phyloP scores from a whole-genome alignment of 1,140 invertebrate genomes.

The Trinorchestia longiramus region DNA sequence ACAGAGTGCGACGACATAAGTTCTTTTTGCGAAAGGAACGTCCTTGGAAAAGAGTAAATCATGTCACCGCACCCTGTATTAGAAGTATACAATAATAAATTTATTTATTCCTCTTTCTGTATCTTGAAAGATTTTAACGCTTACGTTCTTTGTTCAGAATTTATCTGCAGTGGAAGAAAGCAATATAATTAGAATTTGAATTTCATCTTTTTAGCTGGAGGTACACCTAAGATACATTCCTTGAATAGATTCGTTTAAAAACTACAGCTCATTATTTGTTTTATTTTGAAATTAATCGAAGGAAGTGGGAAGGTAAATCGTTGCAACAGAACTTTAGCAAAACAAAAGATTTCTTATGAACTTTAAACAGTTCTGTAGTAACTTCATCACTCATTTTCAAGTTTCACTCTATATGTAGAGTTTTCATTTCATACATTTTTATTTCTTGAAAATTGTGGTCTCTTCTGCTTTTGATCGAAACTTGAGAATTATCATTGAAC shows the following conservation, averaged over 20 bases:
- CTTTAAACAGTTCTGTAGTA: not conserved
- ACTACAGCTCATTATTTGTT: not conserved
- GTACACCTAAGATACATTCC: not conserved
- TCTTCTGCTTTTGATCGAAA: not conserved
- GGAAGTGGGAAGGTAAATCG: not conserved
- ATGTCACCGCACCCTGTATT: too few relatives aligned
- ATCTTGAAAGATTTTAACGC: not conserved
- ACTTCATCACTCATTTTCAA: not conserved
- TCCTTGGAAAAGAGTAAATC: too few relatives aligned
- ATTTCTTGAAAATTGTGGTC: not conserved
- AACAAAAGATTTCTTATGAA: not conserved
- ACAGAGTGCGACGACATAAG: too few relatives aligned
- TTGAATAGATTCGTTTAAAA: not conserved
- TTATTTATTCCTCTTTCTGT: not conserved
- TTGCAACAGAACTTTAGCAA: not conserved
- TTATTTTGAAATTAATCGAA: not conserved
- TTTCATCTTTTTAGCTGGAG: not conserved
- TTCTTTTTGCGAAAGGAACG: too few relatives aligned
- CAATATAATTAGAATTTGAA: not conserved
- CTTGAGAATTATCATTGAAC: too few relatives aligned
- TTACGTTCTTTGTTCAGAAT: not conserved
- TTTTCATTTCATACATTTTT: not conserved
- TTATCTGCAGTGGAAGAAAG: not conserved
- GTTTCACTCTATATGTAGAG: not conserved
- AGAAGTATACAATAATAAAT: not conserved